These are phyloP conservation scores for Dendrolimus houi DNA, from an alignment of 2,888 invertebrate genomes.

Conservation along the genomic window DNA sequence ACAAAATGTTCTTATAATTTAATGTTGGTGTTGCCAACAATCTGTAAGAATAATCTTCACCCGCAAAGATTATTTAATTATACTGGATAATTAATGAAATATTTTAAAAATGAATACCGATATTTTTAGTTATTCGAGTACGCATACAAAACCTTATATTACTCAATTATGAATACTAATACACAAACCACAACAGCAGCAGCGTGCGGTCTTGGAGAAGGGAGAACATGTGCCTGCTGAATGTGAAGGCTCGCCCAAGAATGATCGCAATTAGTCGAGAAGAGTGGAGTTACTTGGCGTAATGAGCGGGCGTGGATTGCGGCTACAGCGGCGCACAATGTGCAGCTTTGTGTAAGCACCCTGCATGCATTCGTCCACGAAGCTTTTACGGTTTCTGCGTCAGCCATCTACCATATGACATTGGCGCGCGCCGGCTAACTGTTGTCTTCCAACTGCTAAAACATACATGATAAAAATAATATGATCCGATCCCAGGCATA, in stretches of 20 bases:
- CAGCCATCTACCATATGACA: constrained; percentile 59
- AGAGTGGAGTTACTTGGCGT: constrained; percentile 34
- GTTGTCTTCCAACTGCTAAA: constrained; percentile 21
- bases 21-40: too few species aligned
- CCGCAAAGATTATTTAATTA: too few species aligned
- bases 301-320: constrained; percentile 36
- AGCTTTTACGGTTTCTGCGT: constrained; percentile 67
- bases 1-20: too few species aligned
- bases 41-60: too few species aligned
- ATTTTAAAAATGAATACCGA: too few species aligned
- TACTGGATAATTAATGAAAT: too few species aligned
- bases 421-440: constrained; percentile 19
- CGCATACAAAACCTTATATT: constrained; percentile 19
- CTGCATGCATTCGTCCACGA: constrained; percentile 20
- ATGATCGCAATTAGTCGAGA: constrained; percentile 48
- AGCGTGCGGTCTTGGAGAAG: constrained; percentile 45
- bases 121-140: not conserved
- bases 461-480: not conserved
- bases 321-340: constrained; percentile 27
- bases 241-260: constrained; percentile 41
- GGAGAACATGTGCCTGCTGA: constrained; percentile 57
- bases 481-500: too few species aligned
- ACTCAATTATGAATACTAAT: constrained; percentile 45
- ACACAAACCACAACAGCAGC: constrained; percentile 61
- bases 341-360: constrained; percentile 25